phyloP scores from a whole-genome alignment of 1,140 invertebrate genomes.

The Bombus fervidus region DNA sequence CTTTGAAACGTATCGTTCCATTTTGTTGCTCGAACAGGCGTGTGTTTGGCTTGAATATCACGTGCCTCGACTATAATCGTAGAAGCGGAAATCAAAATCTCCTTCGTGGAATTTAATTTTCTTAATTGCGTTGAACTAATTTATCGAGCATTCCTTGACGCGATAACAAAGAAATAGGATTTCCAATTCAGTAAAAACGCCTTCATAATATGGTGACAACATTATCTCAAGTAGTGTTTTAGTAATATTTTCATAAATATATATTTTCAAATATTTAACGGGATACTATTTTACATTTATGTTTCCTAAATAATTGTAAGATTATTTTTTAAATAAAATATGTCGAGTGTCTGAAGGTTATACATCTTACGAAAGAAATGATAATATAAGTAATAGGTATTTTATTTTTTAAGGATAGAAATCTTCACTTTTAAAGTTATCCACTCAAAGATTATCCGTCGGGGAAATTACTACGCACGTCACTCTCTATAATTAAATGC shows the following conservation, averaged over 20 bases:
- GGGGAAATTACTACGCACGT: not conserved
- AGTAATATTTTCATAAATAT: no score
- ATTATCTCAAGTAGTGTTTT: no score
- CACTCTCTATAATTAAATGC: slow-evolving; percentile 15
- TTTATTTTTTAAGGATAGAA: not conserved
- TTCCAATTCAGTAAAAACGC: no score
- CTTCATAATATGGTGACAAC: no score
- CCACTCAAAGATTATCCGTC: not conserved
- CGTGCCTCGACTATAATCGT: not conserved
- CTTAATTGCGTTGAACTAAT: not conserved
- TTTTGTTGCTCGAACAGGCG: not conserved
- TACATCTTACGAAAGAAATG: not conserved
- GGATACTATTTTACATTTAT: not conserved
- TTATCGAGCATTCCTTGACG: not conserved
- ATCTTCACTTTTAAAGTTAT: not conserved
- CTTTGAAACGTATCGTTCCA: not conserved
- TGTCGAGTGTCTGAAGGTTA: no score
- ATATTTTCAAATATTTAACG: not conserved
- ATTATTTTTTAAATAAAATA: not conserved
- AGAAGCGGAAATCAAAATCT: not conserved
- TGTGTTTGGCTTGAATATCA: not conserved
- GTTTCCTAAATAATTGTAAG: not conserved
- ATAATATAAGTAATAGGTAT: not conserved
- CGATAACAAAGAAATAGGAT: not conserved
- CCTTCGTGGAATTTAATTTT: not conserved